A percentile compares a stretch with the other conserved stretches of the same genome.
These are phyloP conservation scores for Lissocephala sabroskyi DNA, from an alignment of 2,888 invertebrate genomes.

Conservation along the genomic window DNA sequence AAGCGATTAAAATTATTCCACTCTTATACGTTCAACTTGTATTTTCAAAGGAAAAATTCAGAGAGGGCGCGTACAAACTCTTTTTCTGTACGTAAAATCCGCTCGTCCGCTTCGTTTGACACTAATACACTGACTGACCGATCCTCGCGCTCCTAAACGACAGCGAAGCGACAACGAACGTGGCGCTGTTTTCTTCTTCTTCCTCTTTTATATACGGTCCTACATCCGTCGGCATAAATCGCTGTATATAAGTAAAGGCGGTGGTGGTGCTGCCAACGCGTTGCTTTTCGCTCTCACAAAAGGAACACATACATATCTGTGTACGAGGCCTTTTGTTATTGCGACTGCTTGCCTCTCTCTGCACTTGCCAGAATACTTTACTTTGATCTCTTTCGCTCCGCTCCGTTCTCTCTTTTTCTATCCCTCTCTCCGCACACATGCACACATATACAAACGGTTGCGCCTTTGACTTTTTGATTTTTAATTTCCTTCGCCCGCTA, in stretches of 20 bases:
- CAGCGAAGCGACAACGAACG: constrained; percentile 36
- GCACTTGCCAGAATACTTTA: constrained; percentile 18
- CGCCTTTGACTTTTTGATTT: constrained; percentile 63
- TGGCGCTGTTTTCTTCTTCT: constrained; percentile 34
- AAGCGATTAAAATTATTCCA: too few relatives aligned
- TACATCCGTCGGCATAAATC: constrained; percentile 60
- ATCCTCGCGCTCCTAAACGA: constrained; percentile 53
- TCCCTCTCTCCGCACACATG: constrained; percentile 17
- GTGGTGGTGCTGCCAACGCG: too few relatives aligned
- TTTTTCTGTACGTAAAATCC: constrained; percentile 51
- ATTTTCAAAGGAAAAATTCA: too few relatives aligned
- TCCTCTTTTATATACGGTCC: constrained; percentile 39
- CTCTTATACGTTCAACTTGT: too few relatives aligned
- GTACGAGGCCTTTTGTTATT: too few relatives aligned
- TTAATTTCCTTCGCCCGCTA: constrained; percentile 60
- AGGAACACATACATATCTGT: too few relatives aligned
- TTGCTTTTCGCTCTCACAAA: constrained; percentile 12
- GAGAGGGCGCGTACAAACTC: too few relatives aligned
- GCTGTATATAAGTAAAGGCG: too few relatives aligned
- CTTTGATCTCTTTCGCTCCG: constrained; percentile 10
- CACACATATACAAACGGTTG: constrained; percentile 35
- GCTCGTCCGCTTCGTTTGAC: constrained; percentile 60
- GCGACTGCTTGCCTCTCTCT: too few relatives aligned
- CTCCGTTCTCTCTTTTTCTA: constrained; percentile 3
- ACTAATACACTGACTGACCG: constrained; percentile 65